Evolutionary conservation across 2,888 invertebrate genomes (phyloP).

Genomic region (Agrochola lota): DNA sequence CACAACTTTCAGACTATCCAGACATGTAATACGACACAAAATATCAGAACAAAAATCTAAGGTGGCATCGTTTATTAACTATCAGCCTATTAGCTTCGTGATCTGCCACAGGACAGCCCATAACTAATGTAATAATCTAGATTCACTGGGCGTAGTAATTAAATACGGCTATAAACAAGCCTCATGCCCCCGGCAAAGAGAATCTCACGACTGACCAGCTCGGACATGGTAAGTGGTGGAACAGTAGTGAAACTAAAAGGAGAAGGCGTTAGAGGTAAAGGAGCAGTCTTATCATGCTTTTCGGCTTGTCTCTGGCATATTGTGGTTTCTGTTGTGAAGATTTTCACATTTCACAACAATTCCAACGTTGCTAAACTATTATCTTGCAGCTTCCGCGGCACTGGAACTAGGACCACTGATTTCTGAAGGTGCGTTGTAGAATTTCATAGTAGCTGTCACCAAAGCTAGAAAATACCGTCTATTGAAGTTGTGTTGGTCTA

Average conservation of each 20-base stretch:
- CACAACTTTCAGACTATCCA: neutral
- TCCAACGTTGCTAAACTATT: neutral
- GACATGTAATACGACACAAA: conserved; percentile 25
- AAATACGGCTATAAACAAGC: conserved; percentile 67
- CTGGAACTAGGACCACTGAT: neutral
- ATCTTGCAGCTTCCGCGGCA: neutral
- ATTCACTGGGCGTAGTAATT: conserved; percentile 65
- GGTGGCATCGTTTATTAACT: conserved; percentile 53
- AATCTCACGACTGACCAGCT: conserved; percentile 51
- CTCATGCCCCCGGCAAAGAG: conserved; percentile 53
- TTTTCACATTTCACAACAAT: too few species aligned
- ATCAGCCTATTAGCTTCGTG: conserved; percentile 61
- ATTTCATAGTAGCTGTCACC: neutral
- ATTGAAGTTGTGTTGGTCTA: too few species aligned
- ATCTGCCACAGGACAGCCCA: conserved; percentile 59
- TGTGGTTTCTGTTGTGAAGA: neutral
- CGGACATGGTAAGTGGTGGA: neutral
- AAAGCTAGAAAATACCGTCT: neutral
- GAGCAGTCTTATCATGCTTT: neutral
- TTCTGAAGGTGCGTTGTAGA: neutral
- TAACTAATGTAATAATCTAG: conserved; percentile 69
- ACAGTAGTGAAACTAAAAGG: conserved; percentile 29
- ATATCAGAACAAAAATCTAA: conserved; percentile 45
- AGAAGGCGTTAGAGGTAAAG: neutral
- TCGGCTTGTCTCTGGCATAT: neutral